Percentiles rank a stretch among this genome's conserved stretches.
These are phyloP conservation scores for Xestia xanthographa DNA, from an alignment of 2,888 invertebrate genomes.

Conservation along the genomic window DNA sequence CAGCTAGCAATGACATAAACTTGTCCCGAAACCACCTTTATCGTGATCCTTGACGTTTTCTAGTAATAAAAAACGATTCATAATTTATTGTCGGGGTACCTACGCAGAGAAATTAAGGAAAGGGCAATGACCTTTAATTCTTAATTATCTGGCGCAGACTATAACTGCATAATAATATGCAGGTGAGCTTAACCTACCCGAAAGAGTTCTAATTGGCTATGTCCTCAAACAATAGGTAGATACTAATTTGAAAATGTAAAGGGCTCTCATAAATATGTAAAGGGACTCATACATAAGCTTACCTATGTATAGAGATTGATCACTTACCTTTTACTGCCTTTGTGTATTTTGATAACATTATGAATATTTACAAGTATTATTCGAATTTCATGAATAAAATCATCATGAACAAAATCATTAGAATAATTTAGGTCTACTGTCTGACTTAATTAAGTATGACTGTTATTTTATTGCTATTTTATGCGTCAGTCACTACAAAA, in stretches of 20 bases:
- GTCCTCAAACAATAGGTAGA: not conserved
- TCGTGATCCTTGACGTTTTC: too few relatives aligned
- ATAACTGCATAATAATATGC: not conserved
- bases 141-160: too few relatives aligned
- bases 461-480: not conserved
- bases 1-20: too few relatives aligned
- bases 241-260: too few relatives aligned
- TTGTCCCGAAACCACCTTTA: too few relatives aligned
- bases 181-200: not conserved
- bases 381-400: constrained; percentile 19
- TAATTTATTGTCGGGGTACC: too few relatives aligned
- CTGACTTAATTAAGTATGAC: not conserved
- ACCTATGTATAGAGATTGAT: constrained; percentile 17
- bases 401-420: not conserved
- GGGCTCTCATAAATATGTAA: too few relatives aligned
- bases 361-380: constrained; percentile 28
- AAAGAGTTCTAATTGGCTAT: not conserved
- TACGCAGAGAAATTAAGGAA: too few relatives aligned
- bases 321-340: constrained; percentile 11
- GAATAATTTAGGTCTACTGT: not conserved
- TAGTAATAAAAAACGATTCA: too few relatives aligned
- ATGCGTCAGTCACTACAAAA: not conserved
- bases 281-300: too few relatives aligned
- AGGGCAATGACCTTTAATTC: too few relatives aligned
- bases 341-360: not conserved